Evolutionary conservation across 2,888 invertebrate species (phyloP).

Genomic region (Eupithecia abbreviata): DNA sequence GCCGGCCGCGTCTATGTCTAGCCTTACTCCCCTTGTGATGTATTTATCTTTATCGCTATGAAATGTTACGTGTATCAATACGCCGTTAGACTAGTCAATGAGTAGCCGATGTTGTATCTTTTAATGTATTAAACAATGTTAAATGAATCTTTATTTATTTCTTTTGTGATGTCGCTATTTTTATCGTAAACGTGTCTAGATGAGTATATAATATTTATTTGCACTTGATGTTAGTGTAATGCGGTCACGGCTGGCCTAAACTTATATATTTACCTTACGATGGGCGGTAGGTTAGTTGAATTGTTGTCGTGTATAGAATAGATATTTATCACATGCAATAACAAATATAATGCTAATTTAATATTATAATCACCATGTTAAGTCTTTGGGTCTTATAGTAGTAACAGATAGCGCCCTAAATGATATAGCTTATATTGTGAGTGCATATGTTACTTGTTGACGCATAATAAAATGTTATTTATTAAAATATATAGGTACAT

Average conservation of each 20-base stretch:
- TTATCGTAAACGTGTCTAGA: slow-evolving; percentile 70
- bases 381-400: slow-evolving; percentile 59
- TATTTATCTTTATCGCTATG: slow-evolving; percentile 76
- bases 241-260: slow-evolving; percentile 51
- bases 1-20: slow-evolving; percentile 47
- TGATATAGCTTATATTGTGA: slow-evolving; percentile 66
- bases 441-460: slow-evolving; percentile 73
- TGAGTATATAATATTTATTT: slow-evolving; percentile 75
- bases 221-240: slow-evolving; percentile 61
- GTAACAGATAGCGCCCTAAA: slow-evolving; percentile 64
- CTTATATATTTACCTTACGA: slow-evolving; percentile 40
- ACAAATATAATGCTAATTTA: slow-evolving; percentile 65
- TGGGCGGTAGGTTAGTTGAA: slow-evolving; percentile 51
- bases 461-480: slow-evolving; percentile 76
- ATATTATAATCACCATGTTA: slow-evolving; percentile 56
- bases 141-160: slow-evolving; percentile 80
- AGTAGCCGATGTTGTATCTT: slow-evolving; percentile 80
- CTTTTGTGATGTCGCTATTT: slow-evolving; percentile 76
- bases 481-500: slow-evolving; percentile 48
- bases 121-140: slow-evolving; percentile 75
- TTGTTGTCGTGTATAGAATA: slow-evolving; percentile 58
- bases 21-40: slow-evolving; percentile 67
- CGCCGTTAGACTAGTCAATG: slow-evolving; percentile 82
- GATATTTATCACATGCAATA: slow-evolving; percentile 71
- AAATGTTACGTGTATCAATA: slow-evolving; percentile 71